Conservation (phyloP, 2,113 vertebrate species). For the Platysteira castanea region DNA sequence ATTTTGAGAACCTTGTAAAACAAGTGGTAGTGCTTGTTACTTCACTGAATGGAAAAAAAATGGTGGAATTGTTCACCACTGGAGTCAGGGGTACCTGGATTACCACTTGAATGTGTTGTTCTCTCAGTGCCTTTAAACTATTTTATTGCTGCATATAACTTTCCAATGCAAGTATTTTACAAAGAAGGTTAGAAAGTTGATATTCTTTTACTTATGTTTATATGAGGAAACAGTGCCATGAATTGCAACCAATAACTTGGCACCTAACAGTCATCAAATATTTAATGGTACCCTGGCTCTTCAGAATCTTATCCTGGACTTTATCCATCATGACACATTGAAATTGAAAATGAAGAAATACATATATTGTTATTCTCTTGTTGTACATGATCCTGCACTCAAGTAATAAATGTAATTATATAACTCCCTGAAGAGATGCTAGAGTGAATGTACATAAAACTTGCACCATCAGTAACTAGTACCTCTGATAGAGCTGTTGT, state of each 20-base stretch:
- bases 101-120: background rate
- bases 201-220: background rate
- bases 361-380: background rate
- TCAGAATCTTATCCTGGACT: background rate
- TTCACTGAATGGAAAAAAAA: background rate
- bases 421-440: background rate
- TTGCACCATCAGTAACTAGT: background rate
- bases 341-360: background rate
- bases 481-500: background rate
- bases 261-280: background rate
- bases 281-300: background rate
- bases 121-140: background rate
- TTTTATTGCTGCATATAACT: background rate
- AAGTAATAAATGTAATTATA: background rate
- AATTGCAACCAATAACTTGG: background rate
- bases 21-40: background rate
- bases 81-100: background rate
- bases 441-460: background rate
- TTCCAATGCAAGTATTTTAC: background rate
- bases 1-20: background rate
- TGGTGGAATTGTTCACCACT: background rate
- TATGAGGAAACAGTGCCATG: background rate
- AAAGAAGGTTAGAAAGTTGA: background rate
- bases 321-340: background rate
- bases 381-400: background rate